A percentile compares a stretch with the other conserved stretches of the same genome.
Evolutionary conservation across 1,140 invertebrate species (phyloP).

Genomic region (Scylla paramamosain): DNA sequence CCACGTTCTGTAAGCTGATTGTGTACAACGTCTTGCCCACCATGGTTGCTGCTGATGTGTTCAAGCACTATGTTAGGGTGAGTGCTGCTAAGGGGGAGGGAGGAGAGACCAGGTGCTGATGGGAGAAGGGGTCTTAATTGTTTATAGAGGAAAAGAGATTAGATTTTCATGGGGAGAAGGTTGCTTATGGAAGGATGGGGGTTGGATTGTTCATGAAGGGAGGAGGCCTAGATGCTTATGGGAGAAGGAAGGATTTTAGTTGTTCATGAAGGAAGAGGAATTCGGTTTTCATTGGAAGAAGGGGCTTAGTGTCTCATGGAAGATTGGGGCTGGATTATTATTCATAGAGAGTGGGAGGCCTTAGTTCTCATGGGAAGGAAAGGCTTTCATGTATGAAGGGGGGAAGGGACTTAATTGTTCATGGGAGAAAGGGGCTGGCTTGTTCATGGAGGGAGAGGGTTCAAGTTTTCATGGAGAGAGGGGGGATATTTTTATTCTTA

Average conservation of each 20-base stretch:
- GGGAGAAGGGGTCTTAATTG: no score
- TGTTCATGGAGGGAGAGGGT: background rate
- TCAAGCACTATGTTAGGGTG: conserved; percentile 98
- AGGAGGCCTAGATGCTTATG: background rate
- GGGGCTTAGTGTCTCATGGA: background rate
- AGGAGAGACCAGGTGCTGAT: background rate
- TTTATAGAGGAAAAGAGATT: no score
- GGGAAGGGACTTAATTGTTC: no score
- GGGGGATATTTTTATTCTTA: no score
- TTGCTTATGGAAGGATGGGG: no score
- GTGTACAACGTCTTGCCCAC: conserved; percentile 98
- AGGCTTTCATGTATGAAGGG: no score
- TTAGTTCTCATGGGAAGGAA: no score
- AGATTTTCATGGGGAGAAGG: no score
- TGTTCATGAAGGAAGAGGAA: background rate
- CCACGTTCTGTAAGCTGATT: conserved; percentile 98
- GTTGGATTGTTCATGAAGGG: no score
- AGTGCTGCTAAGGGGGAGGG: conserved; percentile 66
- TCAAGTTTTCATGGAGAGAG: no score
- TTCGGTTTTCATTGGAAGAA: background rate
- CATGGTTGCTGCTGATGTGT: conserved; percentile 94
- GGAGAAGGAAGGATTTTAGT: conserved; percentile 44
- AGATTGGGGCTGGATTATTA: background rate
- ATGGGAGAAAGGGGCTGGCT: no score
- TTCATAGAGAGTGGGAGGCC: no score